Evolutionary conservation across 1,140 invertebrate species (phyloP), one percentile per base, ranked within the genome.

Genomic region (Ceratitis capitata): DNA sequence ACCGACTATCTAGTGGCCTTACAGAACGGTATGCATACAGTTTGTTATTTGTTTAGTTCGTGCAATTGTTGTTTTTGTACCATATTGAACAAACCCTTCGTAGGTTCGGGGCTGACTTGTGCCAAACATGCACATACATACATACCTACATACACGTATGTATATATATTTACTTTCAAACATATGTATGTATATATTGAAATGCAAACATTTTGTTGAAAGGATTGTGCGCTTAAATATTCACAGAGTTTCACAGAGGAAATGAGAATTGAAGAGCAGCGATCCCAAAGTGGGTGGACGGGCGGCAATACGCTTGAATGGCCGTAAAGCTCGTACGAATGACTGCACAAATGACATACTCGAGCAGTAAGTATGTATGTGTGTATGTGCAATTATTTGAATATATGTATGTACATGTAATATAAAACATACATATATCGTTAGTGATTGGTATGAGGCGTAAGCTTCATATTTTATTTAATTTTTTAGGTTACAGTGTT

Each of bases 381-480:
- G n/a, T n/a, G n/a, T n/a, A n/a, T n/a, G n/a, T n/a, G n/a, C n/a
- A n/a, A n/a, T n/a, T n/a, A n/a, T n/a, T n/a, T n/a, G n/a, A n/a
- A n/a, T n/a, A n/a, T n/a, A n/a, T n/a, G n/a, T n/a, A n/a, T n/a
- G n/a, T n/a, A n/a, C n/a, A n/a, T n/a, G n/a, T n/a, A n/a, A n/a
- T n/a, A n/a, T n/a, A n/a, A n/a, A n/a, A n/a, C n/a, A n/a, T n/a
- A n/a, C n/a, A n/a, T n/a, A n/a, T n/a, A n/a, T n/a, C n/a, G n/a
- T n/a, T n/a, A n/a, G 51, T 53, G n/a, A 19, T 69, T 39, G 61
- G 61, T 5, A 69, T 69, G 29, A 69, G 26, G 32, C 16, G 12
- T 9, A 2, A 39, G 32, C 32, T 69, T 69, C 61, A 69, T 69
- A 69, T 69, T 69, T 69, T 69, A 69, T 69, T 69, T 69, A 69